Evolutionary conservation across 2,113 vertebrate genomes (phyloP).

Genomic region (Ondatra zibethicus): DNA sequence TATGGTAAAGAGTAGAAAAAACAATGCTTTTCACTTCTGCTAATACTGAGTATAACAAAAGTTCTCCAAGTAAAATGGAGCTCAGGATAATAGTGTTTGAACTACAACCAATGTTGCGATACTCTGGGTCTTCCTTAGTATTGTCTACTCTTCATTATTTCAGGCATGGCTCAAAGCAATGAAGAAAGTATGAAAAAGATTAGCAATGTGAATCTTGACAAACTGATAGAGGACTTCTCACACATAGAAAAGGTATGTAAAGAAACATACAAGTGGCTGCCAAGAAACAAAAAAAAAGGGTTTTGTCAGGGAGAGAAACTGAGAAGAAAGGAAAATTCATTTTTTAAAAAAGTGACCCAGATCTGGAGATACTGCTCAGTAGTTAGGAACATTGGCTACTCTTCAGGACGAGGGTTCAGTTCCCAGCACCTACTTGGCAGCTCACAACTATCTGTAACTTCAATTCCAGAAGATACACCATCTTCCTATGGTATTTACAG

Average conservation of each 20-base stretch:
- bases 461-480: too few species aligned
- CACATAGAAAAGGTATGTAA: conserved; percentile 91
- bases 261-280: conserved; percentile 65
- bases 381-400: not conserved
- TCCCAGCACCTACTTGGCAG: not conserved
- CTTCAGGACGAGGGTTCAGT: not conserved
- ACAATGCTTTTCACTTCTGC: not conserved
- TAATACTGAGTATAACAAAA: conserved; percentile 4
- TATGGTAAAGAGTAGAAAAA: not conserved
- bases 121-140: conserved; percentile 7
- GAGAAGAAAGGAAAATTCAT: conserved; percentile 23
- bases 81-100: conserved; percentile 5
- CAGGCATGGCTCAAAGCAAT: conserved; percentile 72
- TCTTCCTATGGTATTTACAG: not conserved
- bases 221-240: conserved; percentile 89
- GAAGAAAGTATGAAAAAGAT: conserved; percentile 82
- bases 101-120: not conserved
- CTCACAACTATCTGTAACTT: not conserved
- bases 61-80: not conserved
- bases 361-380: not conserved
- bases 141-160: conserved; percentile 13
- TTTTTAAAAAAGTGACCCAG: not conserved
- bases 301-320: conserved; percentile 2
- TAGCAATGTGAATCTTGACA: conserved; percentile 88
- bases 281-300: not conserved